phyloP scores from a whole-genome alignment of 2,113 vertebrate genomes.

The Elachura formosa region DNA sequence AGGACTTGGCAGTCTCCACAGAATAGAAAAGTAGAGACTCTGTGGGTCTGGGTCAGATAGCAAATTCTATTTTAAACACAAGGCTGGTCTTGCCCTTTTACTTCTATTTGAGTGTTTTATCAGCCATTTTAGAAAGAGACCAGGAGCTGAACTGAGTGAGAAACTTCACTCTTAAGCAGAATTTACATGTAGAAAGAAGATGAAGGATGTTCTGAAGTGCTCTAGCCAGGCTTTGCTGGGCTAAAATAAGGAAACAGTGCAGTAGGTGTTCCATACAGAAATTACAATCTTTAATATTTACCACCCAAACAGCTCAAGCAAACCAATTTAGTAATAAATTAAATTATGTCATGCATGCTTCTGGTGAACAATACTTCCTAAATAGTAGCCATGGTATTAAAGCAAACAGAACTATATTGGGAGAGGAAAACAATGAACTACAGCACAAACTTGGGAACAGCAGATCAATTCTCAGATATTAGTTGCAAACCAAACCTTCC shows the following conservation, averaged over 20 bases:
- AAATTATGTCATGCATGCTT: background rate
- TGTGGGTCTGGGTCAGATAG: background rate
- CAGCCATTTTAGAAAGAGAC: background rate
- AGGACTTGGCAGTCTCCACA: background rate
- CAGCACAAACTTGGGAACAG: background rate
- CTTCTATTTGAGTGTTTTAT: background rate
- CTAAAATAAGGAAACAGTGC: background rate
- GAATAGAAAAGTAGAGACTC: background rate
- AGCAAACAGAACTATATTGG: background rate
- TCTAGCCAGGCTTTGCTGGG: background rate
- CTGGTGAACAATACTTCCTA: conserved; percentile 2
- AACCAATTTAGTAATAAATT: background rate
- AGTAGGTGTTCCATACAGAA: background rate
- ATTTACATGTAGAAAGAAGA: background rate
- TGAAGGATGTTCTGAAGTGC: background rate
- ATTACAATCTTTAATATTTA: background rate
- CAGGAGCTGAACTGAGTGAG: background rate
- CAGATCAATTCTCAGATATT: background rate
- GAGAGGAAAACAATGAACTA: background rate
- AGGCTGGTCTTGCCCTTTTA: background rate
- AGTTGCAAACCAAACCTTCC: background rate
- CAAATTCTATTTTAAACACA: background rate
- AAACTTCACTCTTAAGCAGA: background rate
- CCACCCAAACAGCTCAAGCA: background rate
- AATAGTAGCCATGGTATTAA: background rate